Evolutionary conservation across 2,888 invertebrate species (phyloP), one percentile per base, ranked within the genome.

Genomic region (Tinea pellionella): DNA sequence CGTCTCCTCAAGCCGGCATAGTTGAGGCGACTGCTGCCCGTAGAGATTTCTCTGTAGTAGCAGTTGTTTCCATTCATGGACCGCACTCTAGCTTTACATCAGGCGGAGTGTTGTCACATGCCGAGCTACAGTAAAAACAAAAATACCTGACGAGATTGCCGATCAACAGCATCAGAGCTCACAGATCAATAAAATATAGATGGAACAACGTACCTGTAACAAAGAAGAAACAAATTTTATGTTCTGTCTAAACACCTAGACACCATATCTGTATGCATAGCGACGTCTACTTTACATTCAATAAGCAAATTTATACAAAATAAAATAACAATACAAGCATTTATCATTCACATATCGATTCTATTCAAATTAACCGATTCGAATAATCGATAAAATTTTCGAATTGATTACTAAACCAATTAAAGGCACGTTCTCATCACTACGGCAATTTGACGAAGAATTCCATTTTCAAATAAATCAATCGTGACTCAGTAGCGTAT

Each of bases 401-500:
- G 47, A 47, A 9, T 47, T 16, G 47, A 47, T 47, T 47, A 47
- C 47, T 47, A 47, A 47, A 47, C 47, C 47, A 47, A 47, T 47
- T 47, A 47, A 15, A 15, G 13, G 16, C 47, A 16, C 53, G 18
- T 18, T 18, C 53, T 18, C 53, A 18, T 53, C 53, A 53, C 53
- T 24, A 53, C 53, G 19, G 53, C 24, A 53, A 53, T 53, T 47
- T 47, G 53, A 24, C 24, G 53, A 53, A 47, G 53, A 53, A 53
- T 53, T 53, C 53, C 53, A 16, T 53, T 53, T 53, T 53, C 53
- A 24, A 53, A 53, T 53, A 53, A 53, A 53, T 24, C 53, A 53
- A 53, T 53, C 53, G 53, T 53, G 53, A 53, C 53, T 53, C n/a
- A 53, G 53, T 53, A 24, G 53, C 53, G n/a, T 53, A 53, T 53